Conservation (phyloP, 2,113 vertebrate genomes). For the Tragulus kanchil region DNA sequence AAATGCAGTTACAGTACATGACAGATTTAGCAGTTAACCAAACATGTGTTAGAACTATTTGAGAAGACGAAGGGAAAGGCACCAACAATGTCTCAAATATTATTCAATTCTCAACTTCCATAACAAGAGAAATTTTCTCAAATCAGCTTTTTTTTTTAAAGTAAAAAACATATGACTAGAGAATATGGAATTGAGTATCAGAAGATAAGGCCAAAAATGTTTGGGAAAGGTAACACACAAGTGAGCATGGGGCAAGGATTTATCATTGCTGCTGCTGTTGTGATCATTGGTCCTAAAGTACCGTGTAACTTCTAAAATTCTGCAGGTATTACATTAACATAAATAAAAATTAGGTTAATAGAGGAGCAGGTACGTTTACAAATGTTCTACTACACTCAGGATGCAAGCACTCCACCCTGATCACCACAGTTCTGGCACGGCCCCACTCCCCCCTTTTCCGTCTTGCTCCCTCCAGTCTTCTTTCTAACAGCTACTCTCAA, state of each 20-base stretch:
- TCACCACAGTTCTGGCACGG: neutral
- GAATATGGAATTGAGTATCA: neutral
- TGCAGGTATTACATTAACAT: neutral
- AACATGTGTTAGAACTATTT: neutral
- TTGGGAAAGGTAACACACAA: neutral
- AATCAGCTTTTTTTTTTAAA: neutral
- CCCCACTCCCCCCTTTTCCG: neutral
- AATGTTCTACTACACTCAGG: neutral
- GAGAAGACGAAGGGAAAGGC: neutral
- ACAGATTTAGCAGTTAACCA: conserved; percentile 3
- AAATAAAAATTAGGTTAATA: conserved; percentile 43
- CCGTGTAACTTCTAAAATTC: conserved; percentile 21
- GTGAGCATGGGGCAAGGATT: neutral
- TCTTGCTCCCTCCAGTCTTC: neutral
- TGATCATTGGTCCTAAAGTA: neutral
- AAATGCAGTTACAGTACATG: neutral
- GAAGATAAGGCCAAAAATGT: neutral
- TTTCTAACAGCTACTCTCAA: neutral
- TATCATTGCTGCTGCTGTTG: neutral
- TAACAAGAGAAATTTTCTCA: neutral
- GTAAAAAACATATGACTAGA: neutral
- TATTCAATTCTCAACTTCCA: neutral
- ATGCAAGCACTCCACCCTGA: neutral
- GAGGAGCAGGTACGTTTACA: neutral
- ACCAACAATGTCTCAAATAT: neutral